Base-by-base conservation (phyloP, 2,113 vertebrate genomes). In the Callorhinus ursinus region DNA sequence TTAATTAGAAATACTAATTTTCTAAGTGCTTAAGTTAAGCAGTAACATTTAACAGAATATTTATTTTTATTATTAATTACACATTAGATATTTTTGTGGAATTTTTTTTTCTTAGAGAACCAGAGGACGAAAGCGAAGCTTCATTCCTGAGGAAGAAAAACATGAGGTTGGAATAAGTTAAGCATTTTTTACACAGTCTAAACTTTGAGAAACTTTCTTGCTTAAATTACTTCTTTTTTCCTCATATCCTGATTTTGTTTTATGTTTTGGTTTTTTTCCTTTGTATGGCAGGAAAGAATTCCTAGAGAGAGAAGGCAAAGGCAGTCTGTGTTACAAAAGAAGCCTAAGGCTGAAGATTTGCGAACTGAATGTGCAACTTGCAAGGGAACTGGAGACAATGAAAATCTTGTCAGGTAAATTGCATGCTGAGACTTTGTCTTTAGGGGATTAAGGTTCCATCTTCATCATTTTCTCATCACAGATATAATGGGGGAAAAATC, bases 371-470 rank as follows among this genome's bases (percentile, higher is more conserved):
- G 99, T 98, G 99, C 99, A 85, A 99, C 99, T 80, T 99, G 99
- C 98, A 99, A 99, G 98, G 99, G 99, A 67, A 99, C 99, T 9
- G 99, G 99, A 33, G 99, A 99, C 99, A 99, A 99, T 96, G 99
- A 99, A 98, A 99, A 99, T 98, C 99, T 99, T 67, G 99, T 99
- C 98, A 99, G 99, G 99, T 99, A 99, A 97, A 98, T 98, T 81
- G 67, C 51, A 63, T 72, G 22, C n/a, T 10, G 24, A 87, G 97
- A 97, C 96, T 5, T 92, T 95, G 96, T 98, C 98, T 98, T 98
- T 65, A 91, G 98, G 97, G 98, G 98, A 98, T 98, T 99, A 93
- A 99, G 98, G 39, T 98, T 99, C 97, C 97, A 80, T 98, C 94
- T 98, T 98, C 98, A 98, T 92, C 39, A 63, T 97, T 98, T 98